Conservation (phyloP, 2,797 vertebrate genomes). For the Coilia nasus region DNA sequence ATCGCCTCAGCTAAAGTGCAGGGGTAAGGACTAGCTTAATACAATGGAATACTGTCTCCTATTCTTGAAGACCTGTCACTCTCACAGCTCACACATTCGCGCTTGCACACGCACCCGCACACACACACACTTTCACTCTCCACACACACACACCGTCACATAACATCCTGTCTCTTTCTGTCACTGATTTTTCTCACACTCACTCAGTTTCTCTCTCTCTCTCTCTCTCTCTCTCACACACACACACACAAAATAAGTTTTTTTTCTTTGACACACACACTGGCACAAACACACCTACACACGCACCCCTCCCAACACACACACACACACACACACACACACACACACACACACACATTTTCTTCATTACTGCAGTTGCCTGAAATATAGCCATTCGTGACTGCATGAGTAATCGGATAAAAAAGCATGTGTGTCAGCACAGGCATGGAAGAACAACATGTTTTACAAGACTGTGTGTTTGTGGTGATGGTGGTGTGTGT, state of each 20-base stretch:
- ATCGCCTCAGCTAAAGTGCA: too few relatives aligned
- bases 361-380: constrained; percentile 41
- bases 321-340: background rate
- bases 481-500: too few relatives aligned
- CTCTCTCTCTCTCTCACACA: too few relatives aligned
- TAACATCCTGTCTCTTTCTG: too few relatives aligned
- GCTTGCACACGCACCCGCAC: too few relatives aligned
- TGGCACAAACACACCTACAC: constrained; percentile 30
- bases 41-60: too few relatives aligned
- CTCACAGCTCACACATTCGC: background rate
- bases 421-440: constrained; percentile 33
- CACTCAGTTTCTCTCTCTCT: too few relatives aligned
- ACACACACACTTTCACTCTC: too few relatives aligned
- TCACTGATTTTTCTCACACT: too few relatives aligned
- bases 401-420: constrained; percentile 16
- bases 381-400: constrained; percentile 38
- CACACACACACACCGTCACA: too few relatives aligned
- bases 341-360: background rate
- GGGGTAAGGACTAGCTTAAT: too few relatives aligned
- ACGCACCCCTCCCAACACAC: background rate
- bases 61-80: background rate
- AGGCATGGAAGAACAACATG: constrained; percentile 47
- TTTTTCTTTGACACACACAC: constrained; percentile 27
- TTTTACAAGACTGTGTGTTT: constrained; percentile 44
- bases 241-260: too few relatives aligned